Conservation (phyloP, 1,140 invertebrate genomes). For the Neotoxoptera formosana region DNA sequence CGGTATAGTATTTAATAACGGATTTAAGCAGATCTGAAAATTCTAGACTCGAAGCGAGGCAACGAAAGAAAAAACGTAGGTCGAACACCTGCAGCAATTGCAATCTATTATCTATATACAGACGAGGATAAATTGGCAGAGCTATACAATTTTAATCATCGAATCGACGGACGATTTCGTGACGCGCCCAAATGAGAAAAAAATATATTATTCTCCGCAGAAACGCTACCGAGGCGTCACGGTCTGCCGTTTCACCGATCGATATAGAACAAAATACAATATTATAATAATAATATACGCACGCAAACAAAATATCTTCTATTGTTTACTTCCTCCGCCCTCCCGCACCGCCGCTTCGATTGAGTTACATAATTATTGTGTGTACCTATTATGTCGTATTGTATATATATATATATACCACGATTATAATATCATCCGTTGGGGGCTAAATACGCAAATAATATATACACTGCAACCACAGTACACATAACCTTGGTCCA, state of each 20-base stretch:
- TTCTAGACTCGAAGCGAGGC: not conserved
- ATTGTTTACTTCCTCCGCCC: not conserved
- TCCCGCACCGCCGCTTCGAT: not conserved
- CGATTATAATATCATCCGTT: not conserved
- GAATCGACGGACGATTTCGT: not conserved
- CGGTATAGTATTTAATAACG: not conserved
- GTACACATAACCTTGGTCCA: conserved; percentile 31
- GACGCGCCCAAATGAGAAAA: not conserved
- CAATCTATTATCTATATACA: not conserved
- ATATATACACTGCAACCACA: not conserved
- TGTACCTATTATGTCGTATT: not conserved
- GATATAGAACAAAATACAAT: not conserved
- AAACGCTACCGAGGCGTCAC: conserved; percentile 18
- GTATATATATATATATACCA: not conserved
- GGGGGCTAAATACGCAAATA: conserved; percentile 6
- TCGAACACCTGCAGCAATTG: not conserved
- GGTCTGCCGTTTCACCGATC: not conserved
- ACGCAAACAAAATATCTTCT: not conserved
- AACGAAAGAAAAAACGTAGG: not conserved
- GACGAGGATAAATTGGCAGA: not conserved
- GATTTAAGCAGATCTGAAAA: not conserved
- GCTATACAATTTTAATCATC: not conserved
- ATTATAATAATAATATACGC: not conserved
- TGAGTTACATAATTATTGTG: not conserved
- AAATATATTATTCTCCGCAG: not conserved